Evolutionary conservation across 2,888 invertebrate genomes (phyloP).

Genomic region (Callinectes sapidus): DNA sequence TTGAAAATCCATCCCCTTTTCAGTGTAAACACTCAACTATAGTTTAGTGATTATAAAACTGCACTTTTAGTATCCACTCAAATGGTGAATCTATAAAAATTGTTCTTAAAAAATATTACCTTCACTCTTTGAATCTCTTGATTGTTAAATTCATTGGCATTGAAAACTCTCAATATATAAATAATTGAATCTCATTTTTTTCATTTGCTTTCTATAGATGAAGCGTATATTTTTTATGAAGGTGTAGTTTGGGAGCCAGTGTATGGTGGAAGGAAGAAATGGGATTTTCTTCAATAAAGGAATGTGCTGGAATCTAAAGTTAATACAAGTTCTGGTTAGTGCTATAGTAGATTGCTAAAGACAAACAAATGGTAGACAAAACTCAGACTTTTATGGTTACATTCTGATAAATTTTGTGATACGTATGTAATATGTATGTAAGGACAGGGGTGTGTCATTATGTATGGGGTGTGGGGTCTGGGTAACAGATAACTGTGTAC

Average conservation of each 20-base stretch:
- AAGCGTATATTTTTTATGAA: not conserved
- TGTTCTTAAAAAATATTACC: not conserved
- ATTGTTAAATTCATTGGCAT: not conserved
- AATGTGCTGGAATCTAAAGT: too few species aligned
- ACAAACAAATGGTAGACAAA: too few species aligned
- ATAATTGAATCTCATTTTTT: not conserved
- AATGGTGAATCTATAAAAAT: not conserved
- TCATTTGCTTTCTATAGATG: not conserved
- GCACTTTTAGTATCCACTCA: not conserved
- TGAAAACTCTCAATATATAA: not conserved
- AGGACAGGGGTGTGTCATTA: too few species aligned
- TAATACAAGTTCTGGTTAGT: not conserved
- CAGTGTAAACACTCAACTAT: not conserved
- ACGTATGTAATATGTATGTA: too few species aligned
- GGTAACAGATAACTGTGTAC: too few species aligned
- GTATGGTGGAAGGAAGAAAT: not conserved
- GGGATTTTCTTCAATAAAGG: not conserved
- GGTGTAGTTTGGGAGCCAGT: not conserved
- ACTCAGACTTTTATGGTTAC: too few species aligned
- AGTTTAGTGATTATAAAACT: not conserved
- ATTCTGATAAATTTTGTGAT: too few species aligned
- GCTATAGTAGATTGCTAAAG: not conserved
- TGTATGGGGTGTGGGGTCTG: too few species aligned
- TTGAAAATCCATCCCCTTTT: not conserved
- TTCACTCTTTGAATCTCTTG: not conserved